Evolutionary conservation across 1,140 invertebrate species (phyloP), one percentile per base, ranked within the genome.

Genomic region (Pteromalus puparum): DNA sequence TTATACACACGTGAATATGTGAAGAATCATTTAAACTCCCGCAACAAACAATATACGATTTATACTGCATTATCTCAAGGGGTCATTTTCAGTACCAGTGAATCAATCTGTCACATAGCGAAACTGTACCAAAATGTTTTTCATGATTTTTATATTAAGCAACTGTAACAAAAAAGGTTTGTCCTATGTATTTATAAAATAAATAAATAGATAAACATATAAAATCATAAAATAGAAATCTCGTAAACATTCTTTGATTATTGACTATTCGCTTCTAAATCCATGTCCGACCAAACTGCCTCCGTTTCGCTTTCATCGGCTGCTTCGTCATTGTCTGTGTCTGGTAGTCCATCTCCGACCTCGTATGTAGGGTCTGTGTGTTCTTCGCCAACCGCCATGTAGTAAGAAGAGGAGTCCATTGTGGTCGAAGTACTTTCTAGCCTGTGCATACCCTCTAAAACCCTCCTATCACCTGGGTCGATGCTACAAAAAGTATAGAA

Each of bases 361-460:
- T 95, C 95, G 85, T 94, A 95, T 0, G 94, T 93, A 34, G 92
- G 94, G 83, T 95, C 94, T 21, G 94, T 90, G 67, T 95, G 94
- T 84, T 93, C 92, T 80, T 93, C 93, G 30, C 93, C 92, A 1
- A 93, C 93, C 61, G 94, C 91, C 90, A 94, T 93, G 76, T 94
- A 94, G 88, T 93, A 94, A 68, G 91, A 91, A 70, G 91, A 91
- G 6, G 93, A 92, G 77, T 94, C 94, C 48, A 94, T 86, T 89
- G 94, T 94, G 65, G 92, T 90, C 0, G 92, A 92, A 24, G 95
- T 93, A 87, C 94, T 95, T 88, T 96, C 96, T 26, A 97, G 91
- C 79, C 94, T 91, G 89, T 96, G 95, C 89, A 96, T 94, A 18
- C 95, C 96, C 89, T 97, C 95, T 46, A 94, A 89, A n/a, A 95